Conservation (phyloP, 1,140 invertebrate species). For the Drosophila persimilis region DNA sequence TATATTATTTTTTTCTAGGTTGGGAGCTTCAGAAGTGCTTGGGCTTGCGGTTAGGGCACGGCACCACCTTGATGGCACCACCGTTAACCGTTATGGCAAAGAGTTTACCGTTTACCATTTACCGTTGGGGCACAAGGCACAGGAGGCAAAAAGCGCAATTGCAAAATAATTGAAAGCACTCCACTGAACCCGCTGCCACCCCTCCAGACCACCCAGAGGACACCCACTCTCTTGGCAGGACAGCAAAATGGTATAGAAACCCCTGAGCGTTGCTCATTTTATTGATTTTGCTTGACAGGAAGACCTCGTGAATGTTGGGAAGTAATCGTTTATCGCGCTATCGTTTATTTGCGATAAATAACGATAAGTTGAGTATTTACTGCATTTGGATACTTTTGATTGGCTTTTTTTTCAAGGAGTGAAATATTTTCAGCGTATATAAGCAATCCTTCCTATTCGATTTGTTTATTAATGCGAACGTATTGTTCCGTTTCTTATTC, state of each 20-base stretch:
- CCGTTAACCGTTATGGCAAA: constrained; percentile 54
- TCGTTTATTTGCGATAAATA: constrained; percentile 3
- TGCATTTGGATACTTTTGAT: no score
- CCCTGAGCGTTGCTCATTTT: constrained; percentile 28
- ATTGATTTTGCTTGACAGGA: constrained; percentile 42
- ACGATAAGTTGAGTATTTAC: no score
- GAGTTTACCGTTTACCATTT: constrained; percentile 41
- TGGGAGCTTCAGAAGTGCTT: constrained; percentile 23
- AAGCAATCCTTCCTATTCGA: no score
- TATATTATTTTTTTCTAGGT: constrained; percentile 51
- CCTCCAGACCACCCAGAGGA: background rate
- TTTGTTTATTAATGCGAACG: no score
- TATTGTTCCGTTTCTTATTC: no score
- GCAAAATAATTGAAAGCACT: constrained; percentile 60
- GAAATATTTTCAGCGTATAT: no score
- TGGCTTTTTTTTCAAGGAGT: no score
- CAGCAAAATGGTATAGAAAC: constrained; percentile 11
- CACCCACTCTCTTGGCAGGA: constrained; percentile 16
- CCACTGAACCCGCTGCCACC: constrained; percentile 14
- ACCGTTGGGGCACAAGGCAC: constrained; percentile 10
- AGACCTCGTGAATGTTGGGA: background rate
- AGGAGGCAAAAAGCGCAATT: constrained; percentile 51
- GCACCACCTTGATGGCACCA: constrained; percentile 2
- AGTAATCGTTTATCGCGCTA: constrained; percentile 12
- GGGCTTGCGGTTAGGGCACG: background rate